These are phyloP conservation scores for Poicephalus meyeri DNA, from an alignment of 2,113 vertebrate species.

Conservation along the genomic window DNA sequence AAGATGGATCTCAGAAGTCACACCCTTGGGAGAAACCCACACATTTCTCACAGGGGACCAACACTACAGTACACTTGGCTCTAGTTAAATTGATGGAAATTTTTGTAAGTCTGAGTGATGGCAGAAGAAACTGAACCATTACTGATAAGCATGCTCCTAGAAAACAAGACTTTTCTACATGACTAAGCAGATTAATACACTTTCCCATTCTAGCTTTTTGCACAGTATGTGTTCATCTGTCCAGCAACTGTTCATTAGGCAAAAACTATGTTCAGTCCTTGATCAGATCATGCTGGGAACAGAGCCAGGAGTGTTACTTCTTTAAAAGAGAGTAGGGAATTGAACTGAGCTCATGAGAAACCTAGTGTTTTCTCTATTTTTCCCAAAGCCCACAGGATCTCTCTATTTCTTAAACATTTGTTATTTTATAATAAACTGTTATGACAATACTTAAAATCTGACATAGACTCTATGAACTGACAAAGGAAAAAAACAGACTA, in stretches of 20 bases:
- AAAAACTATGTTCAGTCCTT: constrained; percentile 16
- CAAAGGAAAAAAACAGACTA: not conserved
- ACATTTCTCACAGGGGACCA: not conserved
- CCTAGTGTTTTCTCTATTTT: not conserved
- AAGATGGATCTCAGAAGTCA: not conserved
- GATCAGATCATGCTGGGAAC: constrained; percentile 36
- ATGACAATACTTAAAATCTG: constrained; percentile 36
- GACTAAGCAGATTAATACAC: not conserved
- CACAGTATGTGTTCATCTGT: not conserved
- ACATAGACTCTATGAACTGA: not conserved
- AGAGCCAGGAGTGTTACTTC: constrained; percentile 17
- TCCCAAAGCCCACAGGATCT: not conserved
- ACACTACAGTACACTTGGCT: not conserved
- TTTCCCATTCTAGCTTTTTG: not conserved
- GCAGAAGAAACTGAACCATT: not conserved
- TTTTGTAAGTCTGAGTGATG: not conserved
- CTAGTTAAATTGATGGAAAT: not conserved
- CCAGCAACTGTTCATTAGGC: constrained; percentile 38
- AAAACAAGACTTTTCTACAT: not conserved
- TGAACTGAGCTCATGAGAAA: constrained; percentile 26
- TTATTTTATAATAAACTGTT: not conserved
- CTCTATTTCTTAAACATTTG: constrained; percentile 33
- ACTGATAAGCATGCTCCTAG: not conserved
- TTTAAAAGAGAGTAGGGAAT: constrained; percentile 24
- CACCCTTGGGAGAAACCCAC: not conserved